Conservation (phyloP, 2,888 invertebrate species). For the Glaucopsyche alexis region DNA sequence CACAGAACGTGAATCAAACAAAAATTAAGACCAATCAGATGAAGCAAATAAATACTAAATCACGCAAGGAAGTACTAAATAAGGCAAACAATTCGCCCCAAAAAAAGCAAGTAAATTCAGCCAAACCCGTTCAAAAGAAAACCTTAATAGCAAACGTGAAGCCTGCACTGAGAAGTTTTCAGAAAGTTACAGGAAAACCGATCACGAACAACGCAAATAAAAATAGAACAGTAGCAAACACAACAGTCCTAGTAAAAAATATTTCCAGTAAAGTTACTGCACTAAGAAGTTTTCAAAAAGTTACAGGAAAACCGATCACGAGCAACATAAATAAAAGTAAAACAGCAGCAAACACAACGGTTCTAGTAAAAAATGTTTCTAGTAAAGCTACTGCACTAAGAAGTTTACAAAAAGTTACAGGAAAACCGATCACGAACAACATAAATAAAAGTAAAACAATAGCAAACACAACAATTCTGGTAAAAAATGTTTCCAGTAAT, state of each 20-base stretch:
- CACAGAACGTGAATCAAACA: not conserved
- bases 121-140: constrained; percentile 33
- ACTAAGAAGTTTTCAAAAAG: no score
- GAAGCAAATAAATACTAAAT: not conserved
- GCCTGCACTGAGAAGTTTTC: constrained; percentile 33
- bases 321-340: no score
- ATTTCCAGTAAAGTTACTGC: no score
- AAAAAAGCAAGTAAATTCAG: not conserved
- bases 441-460: constrained; percentile 27
- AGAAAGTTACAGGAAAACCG: constrained; percentile 43
- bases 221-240: constrained; percentile 34
- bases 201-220: constrained; percentile 13
- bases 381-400: constrained; percentile 36
- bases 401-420: constrained; percentile 39
- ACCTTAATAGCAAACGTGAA: constrained; percentile 35
- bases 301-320: no score
- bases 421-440: constrained; percentile 36
- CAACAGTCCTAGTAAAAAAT: constrained; percentile 43
- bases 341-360: no score
- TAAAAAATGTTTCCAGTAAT: constrained; percentile 47
- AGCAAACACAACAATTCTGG: constrained; percentile 39
- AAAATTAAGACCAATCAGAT: not conserved
- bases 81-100: not conserved
- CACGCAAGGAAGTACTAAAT: not conserved
- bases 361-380: no score